A percentile compares a stretch with the other conserved stretches of the same genome.
These are phyloP conservation scores for Schizopygopsis malacanthus DNA, from an alignment of 2,797 vertebrate species.

Conservation along the genomic window DNA sequence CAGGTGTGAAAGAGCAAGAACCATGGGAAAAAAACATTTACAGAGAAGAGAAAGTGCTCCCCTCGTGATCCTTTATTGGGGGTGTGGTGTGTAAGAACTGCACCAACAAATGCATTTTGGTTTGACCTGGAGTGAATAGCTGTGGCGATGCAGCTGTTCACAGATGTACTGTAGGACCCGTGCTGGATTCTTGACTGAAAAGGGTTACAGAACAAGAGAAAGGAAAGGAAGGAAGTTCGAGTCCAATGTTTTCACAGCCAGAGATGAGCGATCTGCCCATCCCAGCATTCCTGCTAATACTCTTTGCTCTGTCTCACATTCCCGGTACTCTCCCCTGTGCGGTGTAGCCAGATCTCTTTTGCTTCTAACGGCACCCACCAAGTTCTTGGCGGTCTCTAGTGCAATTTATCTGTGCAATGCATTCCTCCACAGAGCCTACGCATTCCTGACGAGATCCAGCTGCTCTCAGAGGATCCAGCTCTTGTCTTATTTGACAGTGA, in stretches of 20 bases:
- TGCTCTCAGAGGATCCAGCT: conserved; percentile 38
- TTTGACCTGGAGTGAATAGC: conserved; percentile 42
- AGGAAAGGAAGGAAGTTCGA: background rate
- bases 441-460: conserved; percentile 57
- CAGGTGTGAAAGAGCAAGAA: conserved; percentile 20
- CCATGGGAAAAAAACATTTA: background rate
- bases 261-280: background rate
- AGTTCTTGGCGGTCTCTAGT: conserved; percentile 40
- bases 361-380: conserved; percentile 31
- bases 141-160: conserved; percentile 54
- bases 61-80: background rate
- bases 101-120: conserved; percentile 23
- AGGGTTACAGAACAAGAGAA: conserved; percentile 1
- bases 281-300: conserved; percentile 34
- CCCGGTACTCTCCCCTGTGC: conserved; percentile 22
- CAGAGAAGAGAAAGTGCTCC: conserved; percentile 2
- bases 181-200: conserved; percentile 18
- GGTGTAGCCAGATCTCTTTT: conserved; percentile 21
- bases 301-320: conserved; percentile 21
- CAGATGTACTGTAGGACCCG: conserved; percentile 39
- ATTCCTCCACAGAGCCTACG: conserved; percentile 56
- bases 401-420: conserved; percentile 51
- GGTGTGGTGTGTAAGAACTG: conserved; percentile 6
- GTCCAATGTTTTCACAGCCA: conserved; percentile 38
- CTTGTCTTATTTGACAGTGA: conserved; percentile 48